Conservation (phyloP, 2,113 vertebrate species). For the Tragelaphus imberbis region DNA sequence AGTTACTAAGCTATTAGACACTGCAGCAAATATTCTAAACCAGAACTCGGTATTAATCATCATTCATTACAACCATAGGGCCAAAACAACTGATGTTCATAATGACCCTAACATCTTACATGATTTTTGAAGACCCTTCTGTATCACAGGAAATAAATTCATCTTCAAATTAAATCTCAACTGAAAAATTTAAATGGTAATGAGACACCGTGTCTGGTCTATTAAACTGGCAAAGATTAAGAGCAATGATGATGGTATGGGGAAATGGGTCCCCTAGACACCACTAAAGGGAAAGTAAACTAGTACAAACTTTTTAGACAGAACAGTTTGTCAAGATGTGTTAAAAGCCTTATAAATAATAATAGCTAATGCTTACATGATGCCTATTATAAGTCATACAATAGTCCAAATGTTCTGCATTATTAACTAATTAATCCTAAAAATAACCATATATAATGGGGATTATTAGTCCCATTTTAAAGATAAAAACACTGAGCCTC, state of each 20-base stretch:
- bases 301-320: background rate
- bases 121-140: background rate
- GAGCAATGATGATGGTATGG: background rate
- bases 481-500: background rate
- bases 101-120: background rate
- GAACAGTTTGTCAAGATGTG: background rate
- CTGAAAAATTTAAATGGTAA: conserved; percentile 27
- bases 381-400: background rate
- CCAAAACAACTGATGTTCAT: background rate
- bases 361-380: background rate
- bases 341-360: background rate
- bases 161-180: conserved; percentile 32
- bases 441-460: background rate
- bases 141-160: background rate
- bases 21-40: background rate
- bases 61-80: background rate
- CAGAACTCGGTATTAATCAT: background rate
- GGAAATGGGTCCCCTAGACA: background rate
- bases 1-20: background rate
- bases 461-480: background rate
- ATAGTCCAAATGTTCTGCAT: background rate
- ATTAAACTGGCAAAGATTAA: conserved; percentile 7
- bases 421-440: background rate
- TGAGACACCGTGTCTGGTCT: background rate
- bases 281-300: background rate